Evolutionary conservation across 2,113 vertebrate genomes (phyloP).

Genomic region (Tringa solitaria): DNA sequence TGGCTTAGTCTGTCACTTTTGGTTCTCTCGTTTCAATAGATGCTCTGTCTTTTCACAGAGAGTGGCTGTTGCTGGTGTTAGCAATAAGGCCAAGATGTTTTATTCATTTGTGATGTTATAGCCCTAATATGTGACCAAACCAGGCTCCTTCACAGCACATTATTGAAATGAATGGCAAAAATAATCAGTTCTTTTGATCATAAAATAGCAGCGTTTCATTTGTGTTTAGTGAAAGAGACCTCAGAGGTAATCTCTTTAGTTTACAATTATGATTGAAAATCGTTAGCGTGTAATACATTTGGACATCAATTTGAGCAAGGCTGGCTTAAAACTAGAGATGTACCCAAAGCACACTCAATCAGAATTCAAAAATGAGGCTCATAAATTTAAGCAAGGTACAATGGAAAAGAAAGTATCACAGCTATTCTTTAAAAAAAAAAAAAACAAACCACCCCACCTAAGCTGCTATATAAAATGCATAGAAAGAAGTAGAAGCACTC

Average conservation of each 20-base stretch:
- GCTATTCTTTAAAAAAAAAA: neutral
- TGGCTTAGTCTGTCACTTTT: neutral
- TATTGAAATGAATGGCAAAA: neutral
- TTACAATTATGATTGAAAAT: neutral
- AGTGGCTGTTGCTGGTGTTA: neutral
- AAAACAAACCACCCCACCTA: neutral
- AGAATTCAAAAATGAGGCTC: neutral
- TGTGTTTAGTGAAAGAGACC: neutral
- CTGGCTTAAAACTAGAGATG: neutral
- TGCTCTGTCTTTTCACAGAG: constrained; percentile 9
- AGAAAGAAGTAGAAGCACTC: neutral
- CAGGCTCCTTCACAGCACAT: neutral
- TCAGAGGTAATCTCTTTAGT: neutral
- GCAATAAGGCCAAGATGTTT: constrained; percentile 31
- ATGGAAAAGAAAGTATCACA: neutral
- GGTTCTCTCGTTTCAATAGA: neutral
- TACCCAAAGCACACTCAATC: neutral
- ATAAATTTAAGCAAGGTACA: neutral
- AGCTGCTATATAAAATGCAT: too few relatives aligned
- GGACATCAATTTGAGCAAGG: neutral
- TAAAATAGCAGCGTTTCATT: neutral
- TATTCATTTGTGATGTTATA: constrained; percentile 38
- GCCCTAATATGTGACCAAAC: neutral
- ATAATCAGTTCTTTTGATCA: neutral
- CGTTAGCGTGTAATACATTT: neutral